Conservation (phyloP, 2,888 invertebrate species). For the Melikaiella ostensackeni region DNA sequence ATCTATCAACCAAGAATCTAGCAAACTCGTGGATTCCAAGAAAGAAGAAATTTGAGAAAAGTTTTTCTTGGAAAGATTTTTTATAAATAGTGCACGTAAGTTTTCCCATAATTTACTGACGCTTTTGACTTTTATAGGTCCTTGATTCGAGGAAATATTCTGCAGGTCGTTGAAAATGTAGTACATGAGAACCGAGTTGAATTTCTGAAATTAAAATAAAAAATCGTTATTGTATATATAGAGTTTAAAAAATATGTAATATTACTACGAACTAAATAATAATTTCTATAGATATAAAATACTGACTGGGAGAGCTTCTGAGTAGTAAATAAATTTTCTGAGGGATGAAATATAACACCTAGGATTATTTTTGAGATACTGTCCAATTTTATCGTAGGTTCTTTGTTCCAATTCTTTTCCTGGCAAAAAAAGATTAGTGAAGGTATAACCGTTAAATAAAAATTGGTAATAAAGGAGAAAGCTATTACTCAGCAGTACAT, state of each 20-base stretch:
- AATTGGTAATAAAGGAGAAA: too few species aligned
- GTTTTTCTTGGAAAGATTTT: constrained; percentile 51
- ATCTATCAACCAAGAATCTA: constrained; percentile 59
- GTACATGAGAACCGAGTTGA: constrained; percentile 59
- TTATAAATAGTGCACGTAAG: constrained; percentile 57
- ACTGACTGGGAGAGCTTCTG: constrained; percentile 61
- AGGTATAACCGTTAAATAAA: too few species aligned
- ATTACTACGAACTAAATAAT: too few species aligned
- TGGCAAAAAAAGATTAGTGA: not conserved
- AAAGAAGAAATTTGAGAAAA: constrained; percentile 57
- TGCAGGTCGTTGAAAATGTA: constrained; percentile 66
- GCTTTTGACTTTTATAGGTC: constrained; percentile 49
- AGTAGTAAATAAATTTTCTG: constrained; percentile 60
- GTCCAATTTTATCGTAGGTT: constrained; percentile 63
- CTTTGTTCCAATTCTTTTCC: constrained; percentile 56
- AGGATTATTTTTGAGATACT: constrained; percentile 61
- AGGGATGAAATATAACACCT: constrained; percentile 55
- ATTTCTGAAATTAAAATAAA: constrained; percentile 37
- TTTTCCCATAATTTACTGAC: constrained; percentile 64
- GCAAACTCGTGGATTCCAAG: constrained; percentile 57
- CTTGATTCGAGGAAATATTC: constrained; percentile 37
- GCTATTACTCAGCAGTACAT: too few species aligned
- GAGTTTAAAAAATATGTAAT: not conserved
- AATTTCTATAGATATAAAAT: constrained; percentile 8
- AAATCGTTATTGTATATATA: not conserved